Base-by-base conservation (phyloP, 2,113 vertebrate species). In the Macroglossus sobrinus region DNA sequence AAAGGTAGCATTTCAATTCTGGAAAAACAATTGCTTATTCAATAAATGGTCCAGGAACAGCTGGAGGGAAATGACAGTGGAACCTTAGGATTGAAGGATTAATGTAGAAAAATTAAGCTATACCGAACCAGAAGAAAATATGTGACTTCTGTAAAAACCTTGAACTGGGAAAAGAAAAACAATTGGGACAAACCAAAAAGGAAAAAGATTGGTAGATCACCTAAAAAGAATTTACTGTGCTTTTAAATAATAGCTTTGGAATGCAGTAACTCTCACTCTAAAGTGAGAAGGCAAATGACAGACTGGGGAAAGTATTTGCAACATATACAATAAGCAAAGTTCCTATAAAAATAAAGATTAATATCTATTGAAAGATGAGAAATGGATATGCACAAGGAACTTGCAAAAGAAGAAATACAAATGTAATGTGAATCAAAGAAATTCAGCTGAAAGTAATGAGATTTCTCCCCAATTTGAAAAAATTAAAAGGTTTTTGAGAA, bases 1-100 rank as follows among this genome's bases (percentile, higher is more conserved):
- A 95, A 91, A 92, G 68, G 14, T 88, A 82, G 12, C 12, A 59
- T 95, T 97, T 97, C 64, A 72, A n/a, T 87, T 82, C 63, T 92
- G 12, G 50, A 64, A 89, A 81, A 89, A 79, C 4, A 79, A 14
- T 63, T 35, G 35, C 5, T 79, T 88, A n/a, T 89, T 13, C 30
- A 63, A 10, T 76, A 57, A 72, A 72, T 81, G 30, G 40, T 80
- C 55, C 53, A 45, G 45, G 18, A 53, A 89, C 85, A 63, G 30
- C 21, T 90, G 40, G 50, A 95, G 18, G 35, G 64, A 94, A 91
- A 64, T 91, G 10, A 57, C 78, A 78, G 63, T 59, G 30, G 26
- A 85, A n/a, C 18, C 35, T 91, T 92, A 84, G 8, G 38, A 91
- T 10, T 82, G 28, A 85, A 38, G 53, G 68, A 18, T 75, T 96